These are phyloP conservation scores for Notarius quadriscutis DNA, from an alignment of 2,113 vertebrate species.

Conservation along the genomic window DNA sequence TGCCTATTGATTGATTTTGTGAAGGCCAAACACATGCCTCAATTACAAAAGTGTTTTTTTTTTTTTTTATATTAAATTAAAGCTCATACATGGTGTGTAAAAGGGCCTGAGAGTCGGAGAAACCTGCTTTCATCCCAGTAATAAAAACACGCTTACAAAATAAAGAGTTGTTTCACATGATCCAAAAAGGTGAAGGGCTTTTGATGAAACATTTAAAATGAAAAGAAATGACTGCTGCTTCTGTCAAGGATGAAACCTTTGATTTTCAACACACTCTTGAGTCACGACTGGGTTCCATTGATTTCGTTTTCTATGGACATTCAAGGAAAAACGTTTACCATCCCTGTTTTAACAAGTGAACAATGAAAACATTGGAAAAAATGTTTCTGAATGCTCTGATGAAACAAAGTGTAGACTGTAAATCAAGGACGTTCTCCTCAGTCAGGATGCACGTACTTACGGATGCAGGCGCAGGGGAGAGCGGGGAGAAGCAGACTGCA, in stretches of 20 bases:
- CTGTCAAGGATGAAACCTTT: not conserved
- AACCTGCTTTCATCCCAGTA: constrained; percentile 35
- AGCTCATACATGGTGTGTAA: constrained; percentile 5
- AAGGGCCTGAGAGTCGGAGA: constrained; percentile 29
- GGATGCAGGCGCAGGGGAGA: too few relatives aligned
- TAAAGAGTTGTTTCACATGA: constrained; percentile 18
- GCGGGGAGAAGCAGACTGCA: too few relatives aligned
- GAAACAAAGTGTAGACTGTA: not conserved
- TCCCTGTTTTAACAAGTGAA: not conserved
- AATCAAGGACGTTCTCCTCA: too few relatives aligned
- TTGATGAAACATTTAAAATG: not conserved
- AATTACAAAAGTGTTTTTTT: constrained; percentile 34
- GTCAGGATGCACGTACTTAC: too few relatives aligned
- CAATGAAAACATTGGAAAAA: not conserved
- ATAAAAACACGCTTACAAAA: constrained; percentile 40
- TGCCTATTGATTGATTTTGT: constrained; percentile 27
- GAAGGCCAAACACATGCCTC: constrained; percentile 38
- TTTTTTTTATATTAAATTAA: not conserved
- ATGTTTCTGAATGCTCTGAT: not conserved
- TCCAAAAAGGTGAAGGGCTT: constrained; percentile 36
- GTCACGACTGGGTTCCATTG: too few relatives aligned
- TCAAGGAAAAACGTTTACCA: not conserved
- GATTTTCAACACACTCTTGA: not conserved
- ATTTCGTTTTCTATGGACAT: not conserved
- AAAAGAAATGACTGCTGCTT: constrained; percentile 34